phyloP scores from a whole-genome alignment of 2,888 invertebrate genomes.

The Iselma pallidipennis region DNA sequence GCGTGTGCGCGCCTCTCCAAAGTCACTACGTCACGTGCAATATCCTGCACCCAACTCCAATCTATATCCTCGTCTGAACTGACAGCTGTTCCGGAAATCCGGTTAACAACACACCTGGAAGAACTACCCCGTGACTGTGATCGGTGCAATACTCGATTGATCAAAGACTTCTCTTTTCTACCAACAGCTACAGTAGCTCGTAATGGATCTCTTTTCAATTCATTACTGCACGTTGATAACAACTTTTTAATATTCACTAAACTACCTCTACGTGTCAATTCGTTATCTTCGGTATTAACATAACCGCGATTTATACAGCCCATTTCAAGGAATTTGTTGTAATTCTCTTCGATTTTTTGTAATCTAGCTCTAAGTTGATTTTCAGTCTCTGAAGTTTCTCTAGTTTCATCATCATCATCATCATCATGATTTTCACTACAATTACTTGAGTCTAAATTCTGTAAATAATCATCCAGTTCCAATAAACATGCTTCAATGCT shows the following conservation, averaged over 20 bases:
- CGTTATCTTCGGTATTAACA: conserved; percentile 35
- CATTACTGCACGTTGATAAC: conserved; percentile 31
- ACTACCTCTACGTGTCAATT: conserved; percentile 10
- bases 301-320: conserved; percentile 42
- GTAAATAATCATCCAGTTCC: conserved; percentile 61
- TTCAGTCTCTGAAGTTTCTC: conserved; percentile 18
- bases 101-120: conserved; percentile 39
- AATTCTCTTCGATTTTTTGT: conserved; percentile 44
- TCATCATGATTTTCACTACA: conserved; percentile 25
- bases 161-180: conserved; percentile 25
- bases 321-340: conserved; percentile 40
- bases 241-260: conserved; percentile 34
- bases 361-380: conserved; percentile 35
- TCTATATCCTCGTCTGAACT: conserved; percentile 47
- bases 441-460: conserved; percentile 52
- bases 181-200: conserved; percentile 36
- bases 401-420: conserved; percentile 4
- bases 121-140: conserved; percentile 16
- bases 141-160: conserved; percentile 12
- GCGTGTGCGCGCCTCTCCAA: conserved; percentile 45
- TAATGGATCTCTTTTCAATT: conserved; percentile 23
- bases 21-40: conserved; percentile 37
- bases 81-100: conserved; percentile 41
- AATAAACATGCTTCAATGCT: conserved; percentile 57
- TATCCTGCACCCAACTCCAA: conserved; percentile 50